phyloP scores from a whole-genome alignment of 2,797 vertebrate species.

The Hozukius guyotensis region DNA sequence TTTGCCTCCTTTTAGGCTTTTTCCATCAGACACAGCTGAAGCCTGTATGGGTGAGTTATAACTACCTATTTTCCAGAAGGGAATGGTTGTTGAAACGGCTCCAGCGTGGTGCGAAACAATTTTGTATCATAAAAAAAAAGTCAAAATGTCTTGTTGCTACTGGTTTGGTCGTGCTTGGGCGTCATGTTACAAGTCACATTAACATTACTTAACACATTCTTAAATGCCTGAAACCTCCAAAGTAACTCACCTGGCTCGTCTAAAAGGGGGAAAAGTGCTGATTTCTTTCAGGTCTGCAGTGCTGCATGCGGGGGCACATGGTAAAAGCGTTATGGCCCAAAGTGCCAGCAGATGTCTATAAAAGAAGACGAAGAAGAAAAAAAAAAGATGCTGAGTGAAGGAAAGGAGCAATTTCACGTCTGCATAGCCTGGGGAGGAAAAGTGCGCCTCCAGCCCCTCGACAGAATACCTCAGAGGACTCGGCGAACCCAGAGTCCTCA shows the following conservation, averaged over 20 bases:
- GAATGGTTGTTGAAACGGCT: constrained; percentile 37
- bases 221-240: constrained; percentile 3
- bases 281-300: constrained; percentile 28
- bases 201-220: constrained; percentile 29
- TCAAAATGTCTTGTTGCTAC: constrained; percentile 13
- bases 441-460: constrained; percentile 30
- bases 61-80: constrained; percentile 40
- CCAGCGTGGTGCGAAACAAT: constrained; percentile 22
- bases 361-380: constrained; percentile 55
- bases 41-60: constrained; percentile 37
- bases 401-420: constrained; percentile 48
- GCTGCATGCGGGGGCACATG: constrained; percentile 56
- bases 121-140: constrained; percentile 7
- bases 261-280: constrained; percentile 12
- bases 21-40: constrained; percentile 60
- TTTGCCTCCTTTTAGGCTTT: constrained; percentile 55
- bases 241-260: constrained; percentile 11
- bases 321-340: constrained; percentile 68
- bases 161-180: not conserved
- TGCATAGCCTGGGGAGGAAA: constrained; percentile 41
- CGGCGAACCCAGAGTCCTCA: constrained; percentile 36
- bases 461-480: constrained; percentile 57
- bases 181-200: constrained; percentile 23
- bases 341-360: constrained; percentile 75
- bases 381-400: constrained; percentile 38